These are phyloP conservation scores for Drosophila trapezifrons DNA, from an alignment of 1,140 invertebrate genomes.

Conservation along the genomic window DNA sequence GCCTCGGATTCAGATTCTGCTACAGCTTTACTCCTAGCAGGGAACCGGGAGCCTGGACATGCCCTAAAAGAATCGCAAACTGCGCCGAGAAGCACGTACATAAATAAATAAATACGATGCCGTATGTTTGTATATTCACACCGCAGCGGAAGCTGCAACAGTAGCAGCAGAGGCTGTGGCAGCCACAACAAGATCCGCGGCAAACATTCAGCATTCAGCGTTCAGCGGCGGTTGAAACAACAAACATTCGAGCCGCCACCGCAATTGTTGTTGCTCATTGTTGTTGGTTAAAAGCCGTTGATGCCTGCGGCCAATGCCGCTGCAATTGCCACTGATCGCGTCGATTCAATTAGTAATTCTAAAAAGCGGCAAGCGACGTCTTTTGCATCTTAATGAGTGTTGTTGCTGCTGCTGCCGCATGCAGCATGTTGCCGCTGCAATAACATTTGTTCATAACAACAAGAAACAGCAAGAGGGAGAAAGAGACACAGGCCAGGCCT, in stretches of 20 bases:
- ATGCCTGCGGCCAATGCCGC: conserved; percentile 54
- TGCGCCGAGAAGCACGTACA: conserved; percentile 30
- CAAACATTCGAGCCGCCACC: conserved; percentile 57
- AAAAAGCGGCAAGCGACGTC: conserved; percentile 79
- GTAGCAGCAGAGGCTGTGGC: conserved; percentile 10
- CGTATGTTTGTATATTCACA: conserved; percentile 49
- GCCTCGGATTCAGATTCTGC: conserved; percentile 26
- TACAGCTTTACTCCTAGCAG: conserved; percentile 4
- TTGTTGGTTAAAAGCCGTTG: conserved; percentile 32
- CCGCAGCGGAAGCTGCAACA: conserved; percentile 59
- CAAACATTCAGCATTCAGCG: conserved; percentile 5
- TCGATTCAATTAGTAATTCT: conserved; percentile 84
- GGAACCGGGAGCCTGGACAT: neutral
- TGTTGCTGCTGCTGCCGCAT: conserved; percentile 29
- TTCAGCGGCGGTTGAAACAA: conserved; percentile 36
- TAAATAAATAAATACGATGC: conserved; percentile 45
- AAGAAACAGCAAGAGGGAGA: conserved; percentile 31
- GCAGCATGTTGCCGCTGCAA: conserved; percentile 48
- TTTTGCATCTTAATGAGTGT: conserved; percentile 79
- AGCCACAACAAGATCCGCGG: conserved; percentile 17
- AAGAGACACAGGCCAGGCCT: conserved; percentile 3
- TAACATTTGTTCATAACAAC: conserved; percentile 69
- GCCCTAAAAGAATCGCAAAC: conserved; percentile 44
- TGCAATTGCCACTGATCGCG: conserved; percentile 79
- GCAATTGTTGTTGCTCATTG: conserved; percentile 38